These are phyloP conservation scores for Tetropium fuscum DNA, from an alignment of 2,888 invertebrate species.

Conservation along the genomic window DNA sequence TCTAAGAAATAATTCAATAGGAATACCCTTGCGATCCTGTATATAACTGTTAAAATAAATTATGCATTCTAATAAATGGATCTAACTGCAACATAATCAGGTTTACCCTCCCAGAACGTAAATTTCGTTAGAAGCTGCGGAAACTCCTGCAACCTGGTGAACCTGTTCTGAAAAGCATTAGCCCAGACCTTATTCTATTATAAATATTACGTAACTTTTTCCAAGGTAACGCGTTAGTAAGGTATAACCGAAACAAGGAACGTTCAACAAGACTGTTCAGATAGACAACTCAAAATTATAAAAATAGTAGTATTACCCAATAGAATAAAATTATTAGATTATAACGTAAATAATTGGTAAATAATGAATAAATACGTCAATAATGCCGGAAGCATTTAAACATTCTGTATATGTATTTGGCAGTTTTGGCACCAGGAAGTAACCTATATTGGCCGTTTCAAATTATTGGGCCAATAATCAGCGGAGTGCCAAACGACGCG, in stretches of 20 bases:
- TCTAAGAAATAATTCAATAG: constrained; percentile 26
- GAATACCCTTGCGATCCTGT: constrained; percentile 25
- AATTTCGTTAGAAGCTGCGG: constrained; percentile 1
- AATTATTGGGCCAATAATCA: no score
- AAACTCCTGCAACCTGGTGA: not conserved
- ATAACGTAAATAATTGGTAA: no score
- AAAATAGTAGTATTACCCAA: no score
- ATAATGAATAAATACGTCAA: no score
- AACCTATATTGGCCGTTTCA: no score
- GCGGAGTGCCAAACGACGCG: no score
- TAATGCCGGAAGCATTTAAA: no score
- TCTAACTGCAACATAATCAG: constrained; percentile 25
- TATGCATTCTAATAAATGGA: constrained; percentile 39
- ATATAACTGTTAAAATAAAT: constrained; percentile 34
- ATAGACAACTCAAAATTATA: no score
- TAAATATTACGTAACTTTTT: not conserved
- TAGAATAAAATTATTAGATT: no score
- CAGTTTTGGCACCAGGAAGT: no score
- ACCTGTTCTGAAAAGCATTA: constrained; percentile 9
- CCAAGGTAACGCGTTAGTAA: constrained; percentile 1
- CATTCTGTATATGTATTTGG: no score
- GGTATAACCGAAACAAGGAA: constrained; percentile 1
- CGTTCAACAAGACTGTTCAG: no score
- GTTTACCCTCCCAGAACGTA: constrained; percentile 17
- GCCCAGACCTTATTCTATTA: constrained; percentile 16